Base-by-base conservation (phyloP, 2,797 vertebrate species). In the Enteromius viviparus region DNA sequence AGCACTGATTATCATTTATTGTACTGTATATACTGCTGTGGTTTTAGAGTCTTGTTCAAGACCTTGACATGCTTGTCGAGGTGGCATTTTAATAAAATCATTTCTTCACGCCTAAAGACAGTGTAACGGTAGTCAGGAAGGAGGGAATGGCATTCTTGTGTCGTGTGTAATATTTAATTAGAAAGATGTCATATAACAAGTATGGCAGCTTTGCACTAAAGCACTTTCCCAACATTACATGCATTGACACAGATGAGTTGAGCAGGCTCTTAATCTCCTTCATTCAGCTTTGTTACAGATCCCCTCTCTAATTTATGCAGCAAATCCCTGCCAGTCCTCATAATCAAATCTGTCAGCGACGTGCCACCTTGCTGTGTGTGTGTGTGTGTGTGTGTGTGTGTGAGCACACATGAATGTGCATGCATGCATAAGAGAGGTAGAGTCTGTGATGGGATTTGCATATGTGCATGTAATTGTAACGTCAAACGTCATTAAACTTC, bases 311-410 rank as follows among this genome's bases (percentile, higher is more conserved):
- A 77, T 78, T 26, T 69, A 83, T 83, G 58, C 34, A 77, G 55
- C 60, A 74, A 82, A 91, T 85, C 90, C 91, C 90, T 85, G 90
- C 92, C 90, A 89, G 89, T 87, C 77, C 88, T 83, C 87, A 82
- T 91, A 92, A 92, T 93, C 87, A 91, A 89, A 89, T 87, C 72
- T 34, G 89, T 89, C 88, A 87, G 87, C 87, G 89, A 91, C 85
- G 87, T 88, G 32, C 86, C 71, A 85, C 83, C 85, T 66, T 45
- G 89, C 88, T 87, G 87, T 74, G 89, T 32, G 83, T 69, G n/a
- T 47, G 40, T 1, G 74, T 26, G 55, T 29, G 34, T 42, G 40
- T 2, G 49, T 87, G 87, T 72, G 89, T 29, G 83, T 60, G 42
- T 26, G 32, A 55, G 49, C 49, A 9, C 34, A 29, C 1, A 42